These are phyloP conservation scores for Bombus waltoni DNA, from an alignment of 1,140 invertebrate genomes.

Conservation along the genomic window DNA sequence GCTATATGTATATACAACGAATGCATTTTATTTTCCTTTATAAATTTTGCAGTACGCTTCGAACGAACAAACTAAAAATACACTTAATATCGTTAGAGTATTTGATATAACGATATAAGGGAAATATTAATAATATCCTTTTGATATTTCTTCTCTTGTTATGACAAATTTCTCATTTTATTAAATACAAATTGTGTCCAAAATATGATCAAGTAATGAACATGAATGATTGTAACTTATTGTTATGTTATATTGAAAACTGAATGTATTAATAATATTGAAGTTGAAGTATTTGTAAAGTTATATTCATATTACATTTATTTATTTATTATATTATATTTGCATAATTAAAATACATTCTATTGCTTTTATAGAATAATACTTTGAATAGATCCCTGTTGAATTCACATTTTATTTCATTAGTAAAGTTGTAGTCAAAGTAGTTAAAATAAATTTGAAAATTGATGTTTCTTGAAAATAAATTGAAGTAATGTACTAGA, in stretches of 20 bases:
- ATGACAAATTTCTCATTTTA: background rate
- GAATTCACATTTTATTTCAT: background rate
- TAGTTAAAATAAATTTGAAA: background rate
- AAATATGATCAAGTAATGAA: background rate
- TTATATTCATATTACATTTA: background rate
- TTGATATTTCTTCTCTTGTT: background rate
- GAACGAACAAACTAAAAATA: background rate
- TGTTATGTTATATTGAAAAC: no score
- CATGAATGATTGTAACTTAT: no score
- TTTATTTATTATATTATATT: no score
- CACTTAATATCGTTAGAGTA: background rate
- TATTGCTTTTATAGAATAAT: no score
- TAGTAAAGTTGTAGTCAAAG: background rate
- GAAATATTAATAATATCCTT: background rate
- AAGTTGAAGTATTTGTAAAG: no score
- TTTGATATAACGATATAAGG: background rate
- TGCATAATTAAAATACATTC: no score
- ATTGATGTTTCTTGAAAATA: background rate
- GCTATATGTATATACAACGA: conserved; percentile 29
- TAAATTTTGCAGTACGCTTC: background rate
- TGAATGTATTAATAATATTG: no score
- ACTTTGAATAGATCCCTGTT: background rate
- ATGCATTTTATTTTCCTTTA: background rate
- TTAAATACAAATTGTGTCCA: background rate
- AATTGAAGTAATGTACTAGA: no score